phyloP scores from a whole-genome alignment of 1,140 invertebrate genomes.

The Sweltsa coloradensis region DNA sequence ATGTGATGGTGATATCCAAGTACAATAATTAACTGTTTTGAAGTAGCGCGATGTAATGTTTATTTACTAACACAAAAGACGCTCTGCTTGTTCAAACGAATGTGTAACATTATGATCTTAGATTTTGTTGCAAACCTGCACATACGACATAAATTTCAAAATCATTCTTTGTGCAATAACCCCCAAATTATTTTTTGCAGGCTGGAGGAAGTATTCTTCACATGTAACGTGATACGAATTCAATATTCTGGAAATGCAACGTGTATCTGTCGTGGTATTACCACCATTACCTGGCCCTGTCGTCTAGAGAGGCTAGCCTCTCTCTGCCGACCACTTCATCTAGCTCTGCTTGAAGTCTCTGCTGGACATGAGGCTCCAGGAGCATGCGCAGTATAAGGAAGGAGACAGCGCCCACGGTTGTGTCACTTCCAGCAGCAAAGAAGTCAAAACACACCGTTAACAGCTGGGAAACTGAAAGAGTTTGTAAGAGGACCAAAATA shows the following conservation, averaged over 20 bases:
- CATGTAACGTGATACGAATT: neutral
- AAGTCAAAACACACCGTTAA: conserved; percentile 51
- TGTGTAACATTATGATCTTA: no score
- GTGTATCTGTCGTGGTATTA: neutral
- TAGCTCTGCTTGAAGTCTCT: conserved; percentile 51
- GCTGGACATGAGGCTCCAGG: conserved; percentile 47
- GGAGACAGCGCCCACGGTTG: conserved; percentile 48
- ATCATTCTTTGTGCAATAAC: no score
- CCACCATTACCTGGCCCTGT: conserved; percentile 29
- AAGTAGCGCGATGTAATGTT: no score
- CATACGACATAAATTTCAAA: no score
- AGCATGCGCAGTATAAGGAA: conserved; percentile 49
- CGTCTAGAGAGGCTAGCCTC: conserved; percentile 39
- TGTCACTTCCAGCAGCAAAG: conserved; percentile 56
- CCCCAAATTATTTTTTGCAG: no score
- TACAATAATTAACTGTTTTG: no score
- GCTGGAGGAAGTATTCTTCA: neutral
- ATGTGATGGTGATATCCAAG: no score
- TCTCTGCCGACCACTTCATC: conserved; percentile 45
- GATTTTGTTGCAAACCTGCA: no score
- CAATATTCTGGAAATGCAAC: neutral
- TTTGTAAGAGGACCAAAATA: no score
- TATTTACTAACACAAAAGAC: no score
- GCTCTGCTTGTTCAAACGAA: no score
- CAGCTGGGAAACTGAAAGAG: no score